These are phyloP conservation scores for Dicroscelio sp. DNA, from an alignment of 2,888 invertebrate species.

Conservation along the genomic window DNA sequence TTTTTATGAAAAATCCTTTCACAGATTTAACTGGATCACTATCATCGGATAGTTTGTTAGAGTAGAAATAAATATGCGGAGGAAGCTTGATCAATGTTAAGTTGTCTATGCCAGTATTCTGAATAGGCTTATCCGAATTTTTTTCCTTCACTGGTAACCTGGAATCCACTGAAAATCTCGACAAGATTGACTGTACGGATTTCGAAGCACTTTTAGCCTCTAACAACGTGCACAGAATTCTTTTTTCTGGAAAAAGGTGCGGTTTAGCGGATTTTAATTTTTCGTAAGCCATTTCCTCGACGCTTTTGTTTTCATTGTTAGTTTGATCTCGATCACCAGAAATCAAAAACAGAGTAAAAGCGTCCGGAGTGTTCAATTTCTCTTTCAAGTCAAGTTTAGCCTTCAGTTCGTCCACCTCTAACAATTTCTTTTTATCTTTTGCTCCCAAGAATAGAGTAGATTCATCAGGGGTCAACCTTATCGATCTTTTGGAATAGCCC, in stretches of 20 bases:
- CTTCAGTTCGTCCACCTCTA: not conserved
- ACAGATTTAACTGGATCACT: conserved; percentile 89
- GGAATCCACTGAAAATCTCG: conserved; percentile 90
- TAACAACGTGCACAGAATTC: conserved; percentile 87
- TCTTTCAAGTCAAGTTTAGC: conserved; percentile 31
- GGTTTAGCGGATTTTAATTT: conserved; percentile 89
- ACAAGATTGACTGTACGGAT: conserved; percentile 89
- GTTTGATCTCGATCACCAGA: conserved; percentile 87
- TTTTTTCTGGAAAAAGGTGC: conserved; percentile 88
- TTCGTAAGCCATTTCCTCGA: conserved; percentile 86
- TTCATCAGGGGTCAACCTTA: conserved; percentile 18
- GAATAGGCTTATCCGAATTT: conserved; percentile 63
- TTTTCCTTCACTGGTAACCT: conserved; percentile 88
- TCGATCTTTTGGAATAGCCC: not conserved
- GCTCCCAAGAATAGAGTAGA: conserved; percentile 39
- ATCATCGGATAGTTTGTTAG: conserved; percentile 87
- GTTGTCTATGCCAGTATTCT: conserved; percentile 61
- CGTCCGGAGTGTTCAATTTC: conserved; percentile 87
- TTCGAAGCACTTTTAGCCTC: conserved; percentile 89
- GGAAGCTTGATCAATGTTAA: conserved; percentile 89
- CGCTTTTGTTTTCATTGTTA: conserved; percentile 63
- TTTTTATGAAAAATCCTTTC: conserved; percentile 88
- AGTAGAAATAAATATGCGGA: conserved; percentile 88
- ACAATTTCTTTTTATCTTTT: conserved; percentile 52
- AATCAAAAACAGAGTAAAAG: conserved; percentile 89